These are phyloP conservation scores for Daboia siamensis DNA, from an alignment of 2,113 vertebrate genomes.

Conservation along the genomic window DNA sequence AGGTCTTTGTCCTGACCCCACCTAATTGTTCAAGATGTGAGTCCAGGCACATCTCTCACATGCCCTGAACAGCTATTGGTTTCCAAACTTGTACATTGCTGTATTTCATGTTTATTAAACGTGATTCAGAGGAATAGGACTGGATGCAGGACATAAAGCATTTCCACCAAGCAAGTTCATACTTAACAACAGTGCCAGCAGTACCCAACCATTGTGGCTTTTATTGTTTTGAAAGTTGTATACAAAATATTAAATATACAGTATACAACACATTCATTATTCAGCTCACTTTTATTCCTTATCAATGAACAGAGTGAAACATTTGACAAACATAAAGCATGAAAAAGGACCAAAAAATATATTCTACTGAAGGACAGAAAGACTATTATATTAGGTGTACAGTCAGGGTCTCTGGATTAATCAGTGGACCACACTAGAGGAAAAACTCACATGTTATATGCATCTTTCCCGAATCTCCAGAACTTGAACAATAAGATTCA, in stretches of 20 bases:
- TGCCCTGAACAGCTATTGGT: background rate
- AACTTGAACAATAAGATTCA: background rate
- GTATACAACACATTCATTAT: constrained; percentile 36
- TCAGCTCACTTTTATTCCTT: constrained; percentile 8
- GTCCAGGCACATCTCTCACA: background rate
- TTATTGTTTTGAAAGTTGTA: constrained; percentile 56
- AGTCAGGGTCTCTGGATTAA: background rate
- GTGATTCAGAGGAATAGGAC: background rate
- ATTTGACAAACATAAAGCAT: constrained; percentile 14
- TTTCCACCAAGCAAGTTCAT: background rate
- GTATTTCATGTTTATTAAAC: background rate
- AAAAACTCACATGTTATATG: background rate
- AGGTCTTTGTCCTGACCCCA: background rate
- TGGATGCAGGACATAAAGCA: background rate
- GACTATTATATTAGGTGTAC: background rate
- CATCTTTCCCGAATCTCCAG: background rate
- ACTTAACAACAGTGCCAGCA: background rate
- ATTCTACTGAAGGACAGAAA: background rate
- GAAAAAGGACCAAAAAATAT: background rate
- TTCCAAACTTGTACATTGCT: background rate
- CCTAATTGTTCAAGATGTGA: background rate
- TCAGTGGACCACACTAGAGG: background rate
- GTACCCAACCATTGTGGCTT: background rate
- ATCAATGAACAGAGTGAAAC: background rate
- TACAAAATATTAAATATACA: constrained; percentile 10